Base-by-base conservation (phyloP, 2,113 vertebrate genomes). In the Tragulus kanchil region DNA sequence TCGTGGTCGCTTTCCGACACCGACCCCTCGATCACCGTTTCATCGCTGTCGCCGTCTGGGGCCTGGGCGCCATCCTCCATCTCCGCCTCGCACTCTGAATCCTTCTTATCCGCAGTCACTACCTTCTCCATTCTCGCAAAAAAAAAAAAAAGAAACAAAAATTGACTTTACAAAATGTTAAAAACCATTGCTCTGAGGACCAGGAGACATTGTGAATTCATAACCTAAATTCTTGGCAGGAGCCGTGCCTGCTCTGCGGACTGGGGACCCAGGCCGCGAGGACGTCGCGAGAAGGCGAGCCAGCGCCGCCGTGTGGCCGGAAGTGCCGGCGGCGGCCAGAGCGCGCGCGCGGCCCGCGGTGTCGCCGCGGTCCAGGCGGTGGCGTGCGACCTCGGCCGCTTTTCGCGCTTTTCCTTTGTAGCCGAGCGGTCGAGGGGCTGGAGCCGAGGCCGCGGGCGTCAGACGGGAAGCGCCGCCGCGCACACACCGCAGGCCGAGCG, bases 1-100 rank as follows among this genome's bases (percentile, higher is more conserved):
- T 98, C 98, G 16, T 50, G 28, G 16, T 99, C 98, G 15, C 98
- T 98, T 7, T 98, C 98, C 0, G 10, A 1, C 54, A 98, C 96
- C 0, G 98, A 99, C 3, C 90, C 98, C 3, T 98, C 97, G 10
- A 98, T 96, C 10, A 98, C 0, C 0, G 98, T 99, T 16, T 98
- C 98, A 4, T 98, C 98, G 21, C 98, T 98, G 48, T 98, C 98
- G 36, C 92, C 73, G 13, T 75, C 97, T 0, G 10, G 14, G 26
- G 3, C 9, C 12, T 12, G 50, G 1, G 0, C 1, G 0, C 0
- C 26, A 0, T 65, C 78, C 59, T 31, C 93, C 97, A 97, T 83
- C 3, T 85, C 69, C 0, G 3, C 52, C 6, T 12, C 5, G 11
- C 50, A 64, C 62, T 19, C 28, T 0, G 31, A 26, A 19, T 59